Conservation (phyloP, 2,888 invertebrate species). For the Thecocarcelia acutangulata region DNA sequence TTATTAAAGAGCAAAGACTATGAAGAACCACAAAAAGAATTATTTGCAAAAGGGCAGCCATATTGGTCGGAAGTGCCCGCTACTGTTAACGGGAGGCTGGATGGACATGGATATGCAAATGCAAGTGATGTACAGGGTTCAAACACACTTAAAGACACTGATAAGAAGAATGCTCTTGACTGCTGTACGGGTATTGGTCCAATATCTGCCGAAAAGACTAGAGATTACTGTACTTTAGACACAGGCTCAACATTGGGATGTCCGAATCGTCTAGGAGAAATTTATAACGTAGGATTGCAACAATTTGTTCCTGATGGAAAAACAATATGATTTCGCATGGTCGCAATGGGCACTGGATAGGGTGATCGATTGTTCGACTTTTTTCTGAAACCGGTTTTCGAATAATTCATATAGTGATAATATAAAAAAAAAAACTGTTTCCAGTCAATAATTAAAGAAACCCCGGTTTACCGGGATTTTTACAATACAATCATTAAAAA, state of each 20-base stretch:
- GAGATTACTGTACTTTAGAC: conserved; percentile 81
- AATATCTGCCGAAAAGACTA: conserved; percentile 89
- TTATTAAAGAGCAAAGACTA: background rate
- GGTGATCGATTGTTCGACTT: too few species aligned
- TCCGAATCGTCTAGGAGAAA: conserved; percentile 84
- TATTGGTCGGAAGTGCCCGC: conserved; percentile 95
- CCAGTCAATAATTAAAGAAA: too few species aligned
- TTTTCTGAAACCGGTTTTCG: too few species aligned
- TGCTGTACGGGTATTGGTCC: conserved; percentile 99
- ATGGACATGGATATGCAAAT: conserved; percentile 94
- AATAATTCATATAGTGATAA: too few species aligned
- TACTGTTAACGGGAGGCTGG: conserved; percentile 94
- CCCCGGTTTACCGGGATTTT: too few species aligned
- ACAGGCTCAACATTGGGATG: conserved; percentile 77
- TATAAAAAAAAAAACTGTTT: too few species aligned
- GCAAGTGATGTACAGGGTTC: conserved; percentile 94
- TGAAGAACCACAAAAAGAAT: conserved; percentile 76
- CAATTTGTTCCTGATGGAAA: conserved; percentile 88
- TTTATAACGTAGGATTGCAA: conserved; percentile 90
- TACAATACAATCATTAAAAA: too few species aligned
- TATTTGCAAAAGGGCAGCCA: conserved; percentile 88
- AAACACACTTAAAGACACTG: conserved; percentile 82
- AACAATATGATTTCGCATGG: conserved; percentile 97
- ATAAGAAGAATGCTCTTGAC: conserved; percentile 89
- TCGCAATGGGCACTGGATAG: conserved; percentile 97